phyloP scores from a whole-genome alignment of 1,140 invertebrate species.

The Drosophila tristis region DNA sequence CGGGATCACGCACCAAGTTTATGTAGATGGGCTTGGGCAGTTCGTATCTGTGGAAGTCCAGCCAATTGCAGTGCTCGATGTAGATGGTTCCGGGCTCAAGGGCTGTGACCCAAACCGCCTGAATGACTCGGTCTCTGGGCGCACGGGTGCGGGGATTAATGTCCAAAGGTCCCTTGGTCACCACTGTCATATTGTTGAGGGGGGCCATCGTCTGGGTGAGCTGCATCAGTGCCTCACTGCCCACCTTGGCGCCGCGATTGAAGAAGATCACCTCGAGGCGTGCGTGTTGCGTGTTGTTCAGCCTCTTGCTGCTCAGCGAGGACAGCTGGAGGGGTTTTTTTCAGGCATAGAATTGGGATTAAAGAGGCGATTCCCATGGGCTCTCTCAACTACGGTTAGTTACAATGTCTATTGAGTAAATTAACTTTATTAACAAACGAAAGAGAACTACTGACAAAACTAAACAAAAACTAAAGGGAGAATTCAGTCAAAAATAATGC shows the following conservation, averaged over 20 bases:
- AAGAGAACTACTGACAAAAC: conserved; percentile 8
- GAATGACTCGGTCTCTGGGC: conserved; percentile 28
- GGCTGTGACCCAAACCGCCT: conserved; percentile 39
- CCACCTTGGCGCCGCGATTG: conserved; percentile 94
- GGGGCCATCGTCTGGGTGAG: conserved; percentile 89
- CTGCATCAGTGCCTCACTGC: conserved; percentile 94
- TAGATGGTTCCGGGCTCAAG: conserved; percentile 59
- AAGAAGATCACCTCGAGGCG: conserved; percentile 87
- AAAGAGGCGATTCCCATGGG: neutral
- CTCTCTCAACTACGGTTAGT: conserved; percentile 35
- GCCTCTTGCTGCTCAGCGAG: conserved; percentile 73
- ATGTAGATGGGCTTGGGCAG: conserved; percentile 93
- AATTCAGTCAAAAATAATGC: conserved; percentile 21
- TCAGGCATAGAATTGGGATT: neutral
- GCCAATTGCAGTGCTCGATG: conserved; percentile 84
- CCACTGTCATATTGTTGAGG: conserved; percentile 42
- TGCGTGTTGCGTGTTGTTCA: conserved; percentile 92
- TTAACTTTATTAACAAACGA: conserved; percentile 86
- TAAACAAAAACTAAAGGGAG: conserved; percentile 7
- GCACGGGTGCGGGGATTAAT: conserved; percentile 1
- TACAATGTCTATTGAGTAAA: conserved; percentile 36
- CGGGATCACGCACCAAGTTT: conserved; percentile 94
- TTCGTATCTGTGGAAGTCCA: conserved; percentile 85
- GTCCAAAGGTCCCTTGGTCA: conserved; percentile 25
- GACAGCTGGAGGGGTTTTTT: conserved; percentile 17